Conservation (phyloP, 2,888 invertebrate genomes). For the Synanthedon myopaeformis region DNA sequence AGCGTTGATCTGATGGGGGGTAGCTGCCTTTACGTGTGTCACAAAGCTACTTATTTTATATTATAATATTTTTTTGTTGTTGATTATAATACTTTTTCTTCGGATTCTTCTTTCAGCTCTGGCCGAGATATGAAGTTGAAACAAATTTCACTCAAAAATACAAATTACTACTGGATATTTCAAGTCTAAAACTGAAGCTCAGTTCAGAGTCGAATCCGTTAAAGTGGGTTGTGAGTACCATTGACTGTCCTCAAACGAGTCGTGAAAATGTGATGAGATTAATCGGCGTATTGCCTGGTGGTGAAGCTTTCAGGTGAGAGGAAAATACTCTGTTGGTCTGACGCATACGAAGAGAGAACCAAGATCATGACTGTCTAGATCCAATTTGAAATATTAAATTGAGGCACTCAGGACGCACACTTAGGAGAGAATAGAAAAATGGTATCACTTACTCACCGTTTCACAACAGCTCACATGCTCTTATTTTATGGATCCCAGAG, state of each 20-base stretch:
- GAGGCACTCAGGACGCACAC: no score
- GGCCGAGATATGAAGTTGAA: slow-evolving; percentile 20
- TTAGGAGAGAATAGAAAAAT: no score
- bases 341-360: neutral
- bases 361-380: neutral
- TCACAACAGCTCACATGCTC: no score
- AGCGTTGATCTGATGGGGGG: no score
- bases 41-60: no score
- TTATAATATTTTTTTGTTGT: no score
- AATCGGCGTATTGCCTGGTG: slow-evolving; percentile 11
- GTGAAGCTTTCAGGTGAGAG: neutral
- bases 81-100: no score
- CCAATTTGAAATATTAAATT: no score
- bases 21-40: no score
- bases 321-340: neutral
- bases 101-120: slow-evolving; percentile 18
- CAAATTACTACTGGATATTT: slow-evolving; percentile 16
- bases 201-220: slow-evolving; percentile 15
- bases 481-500: no score
- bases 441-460: no score
- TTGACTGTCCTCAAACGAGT: slow-evolving; percentile 9
- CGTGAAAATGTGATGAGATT: slow-evolving; percentile 19
- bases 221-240: slow-evolving; percentile 19
- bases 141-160: slow-evolving; percentile 21
- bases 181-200: slow-evolving; percentile 12